These are phyloP conservation scores for Polypterus bichir DNA, from an alignment of 2,113 vertebrate genomes.

Conservation along the genomic window DNA sequence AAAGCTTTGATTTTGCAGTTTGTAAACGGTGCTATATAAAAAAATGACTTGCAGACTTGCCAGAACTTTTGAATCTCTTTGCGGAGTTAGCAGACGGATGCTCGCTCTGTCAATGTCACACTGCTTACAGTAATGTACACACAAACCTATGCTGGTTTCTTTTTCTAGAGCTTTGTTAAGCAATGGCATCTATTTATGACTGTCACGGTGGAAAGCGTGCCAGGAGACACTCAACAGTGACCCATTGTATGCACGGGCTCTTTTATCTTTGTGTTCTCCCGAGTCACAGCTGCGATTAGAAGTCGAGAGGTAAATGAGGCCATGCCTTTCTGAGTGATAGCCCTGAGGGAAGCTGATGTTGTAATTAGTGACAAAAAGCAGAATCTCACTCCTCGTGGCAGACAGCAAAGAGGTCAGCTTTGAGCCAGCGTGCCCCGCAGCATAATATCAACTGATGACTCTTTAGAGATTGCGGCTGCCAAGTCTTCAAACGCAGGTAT, in stretches of 20 bases:
- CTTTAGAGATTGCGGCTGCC: slow-evolving; percentile 42
- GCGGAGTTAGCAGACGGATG: too few species aligned
- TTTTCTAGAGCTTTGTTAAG: too few species aligned
- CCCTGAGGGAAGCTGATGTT: slow-evolving; percentile 19
- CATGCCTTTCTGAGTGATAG: slow-evolving; percentile 27
- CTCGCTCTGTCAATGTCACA: too few species aligned
- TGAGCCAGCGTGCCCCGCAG: slow-evolving; percentile 18
- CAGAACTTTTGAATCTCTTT: too few species aligned
- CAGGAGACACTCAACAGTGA: too few species aligned
- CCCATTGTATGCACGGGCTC: slow-evolving; percentile 15
- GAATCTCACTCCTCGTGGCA: background rate
- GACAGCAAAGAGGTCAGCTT: slow-evolving; percentile 10
- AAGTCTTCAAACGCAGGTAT: slow-evolving; percentile 48
- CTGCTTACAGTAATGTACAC: too few species aligned
- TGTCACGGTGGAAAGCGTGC: too few species aligned
- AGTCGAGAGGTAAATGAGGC: slow-evolving; percentile 33
- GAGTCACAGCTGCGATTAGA: slow-evolving; percentile 32
- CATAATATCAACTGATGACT: slow-evolving; percentile 20
- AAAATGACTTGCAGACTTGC: too few species aligned
- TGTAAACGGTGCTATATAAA: too few species aligned
- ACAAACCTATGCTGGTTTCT: too few species aligned
- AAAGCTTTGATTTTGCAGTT: too few species aligned
- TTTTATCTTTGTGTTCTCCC: slow-evolving; percentile 33
- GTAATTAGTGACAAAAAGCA: slow-evolving; percentile 27
- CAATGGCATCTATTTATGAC: too few species aligned